phyloP scores from a whole-genome alignment of 2,113 vertebrate genomes.

The Leucoraja erinaceus region DNA sequence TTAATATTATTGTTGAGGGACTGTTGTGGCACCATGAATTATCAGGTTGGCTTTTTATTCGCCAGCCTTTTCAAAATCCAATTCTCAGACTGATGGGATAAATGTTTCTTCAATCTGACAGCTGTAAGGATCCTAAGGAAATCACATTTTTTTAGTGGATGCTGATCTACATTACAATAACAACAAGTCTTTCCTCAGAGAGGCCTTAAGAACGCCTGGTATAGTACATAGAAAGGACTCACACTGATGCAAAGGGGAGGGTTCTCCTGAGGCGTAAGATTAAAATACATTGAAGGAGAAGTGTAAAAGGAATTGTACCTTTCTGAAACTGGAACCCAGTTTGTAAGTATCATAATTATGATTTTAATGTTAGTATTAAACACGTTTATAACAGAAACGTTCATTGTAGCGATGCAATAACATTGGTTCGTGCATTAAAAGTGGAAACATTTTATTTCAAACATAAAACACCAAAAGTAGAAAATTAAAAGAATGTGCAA shows the following conservation, averaged over 20 bases:
- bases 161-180: slow-evolving; percentile 30
- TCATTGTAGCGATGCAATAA: neutral
- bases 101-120: neutral
- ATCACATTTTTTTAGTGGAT: slow-evolving; percentile 30
- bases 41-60: neutral
- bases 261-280: neutral
- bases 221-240: neutral
- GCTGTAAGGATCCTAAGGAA: slow-evolving; percentile 18
- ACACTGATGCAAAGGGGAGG: neutral
- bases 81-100: neutral
- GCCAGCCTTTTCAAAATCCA: neutral
- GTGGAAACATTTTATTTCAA: neutral
- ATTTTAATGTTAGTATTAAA: neutral
- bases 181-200: neutral
- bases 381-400: neutral
- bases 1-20: neutral
- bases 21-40: neutral
- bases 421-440: neutral
- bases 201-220: neutral
- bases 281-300: neutral
- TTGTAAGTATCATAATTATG: neutral
- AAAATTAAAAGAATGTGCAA: neutral
- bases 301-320: neutral
- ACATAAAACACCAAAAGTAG: neutral
- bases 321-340: neutral